These are phyloP conservation scores for Cinclus mexicanus DNA, from an alignment of 2,113 vertebrate species.

Conservation along the genomic window DNA sequence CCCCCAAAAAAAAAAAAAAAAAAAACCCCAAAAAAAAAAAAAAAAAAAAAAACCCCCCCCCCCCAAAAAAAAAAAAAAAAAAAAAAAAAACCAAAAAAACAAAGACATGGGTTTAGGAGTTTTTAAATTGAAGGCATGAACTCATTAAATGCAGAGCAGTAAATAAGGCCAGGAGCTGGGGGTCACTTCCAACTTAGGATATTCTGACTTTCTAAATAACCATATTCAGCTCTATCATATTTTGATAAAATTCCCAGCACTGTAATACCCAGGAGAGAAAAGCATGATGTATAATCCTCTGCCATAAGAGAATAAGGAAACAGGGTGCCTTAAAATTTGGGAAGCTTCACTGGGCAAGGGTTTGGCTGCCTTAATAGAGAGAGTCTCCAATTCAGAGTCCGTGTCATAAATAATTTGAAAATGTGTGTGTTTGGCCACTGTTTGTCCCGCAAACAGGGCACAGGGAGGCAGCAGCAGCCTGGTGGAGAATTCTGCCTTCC, in stretches of 20 bases:
- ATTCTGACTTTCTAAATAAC: not conserved
- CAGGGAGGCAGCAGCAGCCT: not conserved
- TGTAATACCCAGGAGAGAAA: not conserved
- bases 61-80: too few species aligned
- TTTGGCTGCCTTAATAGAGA: not conserved
- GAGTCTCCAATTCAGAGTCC: not conserved
- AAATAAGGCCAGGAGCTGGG: not conserved
- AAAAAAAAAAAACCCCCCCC: too few species aligned
- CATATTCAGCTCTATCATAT: not conserved
- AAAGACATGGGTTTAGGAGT: fast-evolving
- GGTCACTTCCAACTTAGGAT: not conserved
- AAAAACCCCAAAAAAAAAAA: not conserved
- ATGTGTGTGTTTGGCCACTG: not conserved
- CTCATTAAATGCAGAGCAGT: not conserved
- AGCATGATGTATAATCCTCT: not conserved
- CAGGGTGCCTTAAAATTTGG: not conserved
- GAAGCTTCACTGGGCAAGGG: not conserved
- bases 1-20: too few species aligned
- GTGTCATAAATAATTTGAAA: not conserved
- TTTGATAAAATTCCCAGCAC: not conserved
- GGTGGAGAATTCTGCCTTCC: not conserved
- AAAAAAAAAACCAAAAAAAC: not conserved
- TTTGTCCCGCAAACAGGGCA: not conserved
- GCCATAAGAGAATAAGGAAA: not conserved
- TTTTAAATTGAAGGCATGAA: not conserved